Base-by-base conservation (phyloP, 2,888 invertebrate genomes). In the Mechanitis messenoides region DNA sequence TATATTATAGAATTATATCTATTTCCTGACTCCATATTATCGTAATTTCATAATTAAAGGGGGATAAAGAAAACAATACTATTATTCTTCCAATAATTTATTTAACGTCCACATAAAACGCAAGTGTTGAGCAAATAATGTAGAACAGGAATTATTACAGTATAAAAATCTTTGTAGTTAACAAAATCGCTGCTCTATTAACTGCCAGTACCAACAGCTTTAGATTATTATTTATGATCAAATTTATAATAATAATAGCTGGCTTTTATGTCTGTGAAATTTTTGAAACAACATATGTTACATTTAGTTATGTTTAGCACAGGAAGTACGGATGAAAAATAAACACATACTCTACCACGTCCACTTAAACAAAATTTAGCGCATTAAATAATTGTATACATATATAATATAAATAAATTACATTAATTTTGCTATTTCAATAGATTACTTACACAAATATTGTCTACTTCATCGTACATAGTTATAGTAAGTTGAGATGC, bases 101-200 rank as follows among this genome's bases (percentile, higher is more conserved):
- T 87, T 88, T 75, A 87, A 86, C 76, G 79, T 78, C 77, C 75
- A 79, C 69, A 84, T 84, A 85, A 81, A 71, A 87, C 69, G 84
- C 84, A 81, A 79, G 74, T 74, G 75, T 87, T 87, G 87, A 88
- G 87, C 87, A 87, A 87, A 75, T 70, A 87, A 87, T 74, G 71
- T 71, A 78, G 80, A 85, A 81, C 80, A 72, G 77, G 79, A 81
- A 83, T 84, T 76, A 69, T 79, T 72, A 68, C 83, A 78, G 85
- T 88, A 88, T 86, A 88, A 87, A 87, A 86, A 85, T 81, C 84
- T 75, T 79, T 71, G 74, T 67, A 71, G 71, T 69, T 60, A 72
- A 72, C 71, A 82, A 79, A 79, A 71, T 72, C 72, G 75, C 79
- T 81, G 83, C 58, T 50, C 38, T 71, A 73, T 75, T 80, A 80